Conservation (phyloP, 2,888 invertebrate species). For the Drosophila bunnanda region DNA sequence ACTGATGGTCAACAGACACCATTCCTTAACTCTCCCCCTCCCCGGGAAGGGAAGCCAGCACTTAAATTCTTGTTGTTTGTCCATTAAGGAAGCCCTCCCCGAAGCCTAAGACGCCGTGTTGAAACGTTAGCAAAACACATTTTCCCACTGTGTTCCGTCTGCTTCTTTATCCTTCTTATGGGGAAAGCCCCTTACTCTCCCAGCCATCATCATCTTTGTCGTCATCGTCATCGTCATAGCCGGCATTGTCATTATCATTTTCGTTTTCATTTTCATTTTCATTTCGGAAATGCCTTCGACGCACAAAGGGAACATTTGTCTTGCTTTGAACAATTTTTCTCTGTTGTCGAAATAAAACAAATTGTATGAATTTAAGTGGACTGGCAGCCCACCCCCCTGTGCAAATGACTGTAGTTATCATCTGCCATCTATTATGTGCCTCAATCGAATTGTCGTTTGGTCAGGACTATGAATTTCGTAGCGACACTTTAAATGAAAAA, state of each 20-base stretch:
- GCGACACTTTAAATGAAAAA: constrained; percentile 48
- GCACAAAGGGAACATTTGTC: constrained; percentile 68
- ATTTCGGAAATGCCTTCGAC: constrained; percentile 59
- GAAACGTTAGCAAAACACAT: constrained; percentile 52
- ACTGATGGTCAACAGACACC: constrained; percentile 38
- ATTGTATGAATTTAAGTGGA: constrained; percentile 67
- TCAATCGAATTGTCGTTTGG: constrained; percentile 66
- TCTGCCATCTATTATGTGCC: constrained; percentile 61
- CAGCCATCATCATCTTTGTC: constrained; percentile 27
- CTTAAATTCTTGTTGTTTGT: constrained; percentile 48
- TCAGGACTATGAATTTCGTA: constrained; percentile 26
- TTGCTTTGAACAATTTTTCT: constrained; percentile 54
- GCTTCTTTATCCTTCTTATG: constrained; percentile 33
- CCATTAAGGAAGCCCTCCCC: constrained; percentile 55
- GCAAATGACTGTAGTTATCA: constrained; percentile 71
- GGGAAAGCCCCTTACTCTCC: constrained; percentile 4
- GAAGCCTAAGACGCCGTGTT: constrained; percentile 48
- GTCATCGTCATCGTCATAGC: constrained; percentile 22
- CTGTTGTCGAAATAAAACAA: constrained; percentile 65
- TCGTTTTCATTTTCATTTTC: constrained; percentile 60
- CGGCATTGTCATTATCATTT: constrained; percentile 55
- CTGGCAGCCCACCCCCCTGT: constrained; percentile 19
- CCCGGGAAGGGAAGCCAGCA: constrained; percentile 5
- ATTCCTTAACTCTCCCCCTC: constrained; percentile 8
- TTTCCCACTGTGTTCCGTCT: constrained; percentile 43